These are phyloP conservation scores for Caenorhabditis angaria DNA, from an alignment of 2,888 invertebrate species.

Conservation along the genomic window DNA sequence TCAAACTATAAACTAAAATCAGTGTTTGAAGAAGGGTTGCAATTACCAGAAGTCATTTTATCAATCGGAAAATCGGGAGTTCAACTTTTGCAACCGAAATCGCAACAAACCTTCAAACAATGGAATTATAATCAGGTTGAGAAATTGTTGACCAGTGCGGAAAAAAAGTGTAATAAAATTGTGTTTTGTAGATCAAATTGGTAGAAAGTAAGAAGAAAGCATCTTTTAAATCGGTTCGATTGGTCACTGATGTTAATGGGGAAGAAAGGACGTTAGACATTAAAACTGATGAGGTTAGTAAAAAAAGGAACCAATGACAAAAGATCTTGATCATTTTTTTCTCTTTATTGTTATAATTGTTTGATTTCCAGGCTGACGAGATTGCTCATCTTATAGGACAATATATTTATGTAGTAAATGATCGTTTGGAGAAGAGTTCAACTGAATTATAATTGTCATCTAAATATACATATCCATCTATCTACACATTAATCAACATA, in stretches of 20 bases:
- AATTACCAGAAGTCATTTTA: conserved; percentile 41
- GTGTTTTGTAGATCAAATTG: conserved; percentile 28
- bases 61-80: conserved; percentile 44
- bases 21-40: conserved; percentile 23
- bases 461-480: conserved; percentile 10
- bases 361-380: conserved; percentile 88
- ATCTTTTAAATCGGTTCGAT: conserved; percentile 30
- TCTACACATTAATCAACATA: neutral
- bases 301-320: neutral
- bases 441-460: conserved; percentile 29
- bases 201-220: conserved; percentile 39
- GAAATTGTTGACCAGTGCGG: neutral
- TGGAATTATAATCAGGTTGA: conserved; percentile 38
- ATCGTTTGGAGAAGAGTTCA: conserved; percentile 22
- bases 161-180: neutral
- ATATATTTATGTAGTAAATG: conserved; percentile 79
- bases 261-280: conserved; percentile 29
- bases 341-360: neutral
- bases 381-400: conserved; percentile 93
- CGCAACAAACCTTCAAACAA: conserved; percentile 37
- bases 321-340: neutral
- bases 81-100: conserved; percentile 40
- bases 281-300: conserved; percentile 41
- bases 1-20: conserved; percentile 84
- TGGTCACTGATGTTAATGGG: conserved; percentile 22